These are phyloP conservation scores for Collichthys lucidus DNA, from an alignment of 2,113 vertebrate genomes.

Conservation along the genomic window DNA sequence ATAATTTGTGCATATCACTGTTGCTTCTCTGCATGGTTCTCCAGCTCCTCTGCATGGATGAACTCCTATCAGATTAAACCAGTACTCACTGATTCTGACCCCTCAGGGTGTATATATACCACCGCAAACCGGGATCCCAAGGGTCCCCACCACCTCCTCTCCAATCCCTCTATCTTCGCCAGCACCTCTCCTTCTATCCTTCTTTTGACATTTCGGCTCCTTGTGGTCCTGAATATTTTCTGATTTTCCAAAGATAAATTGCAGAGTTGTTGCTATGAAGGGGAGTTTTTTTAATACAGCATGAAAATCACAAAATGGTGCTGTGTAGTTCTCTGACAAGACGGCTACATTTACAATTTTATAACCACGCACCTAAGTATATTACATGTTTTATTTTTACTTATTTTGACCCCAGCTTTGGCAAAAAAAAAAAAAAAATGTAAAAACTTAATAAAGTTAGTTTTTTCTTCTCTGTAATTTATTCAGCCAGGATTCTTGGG, in stretches of 20 bases:
- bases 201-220: slow-evolving; percentile 78
- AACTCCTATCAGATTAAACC: slow-evolving; percentile 78
- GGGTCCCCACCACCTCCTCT: slow-evolving; percentile 42
- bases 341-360: slow-evolving; percentile 31
- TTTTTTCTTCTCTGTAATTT: slow-evolving; percentile 79
- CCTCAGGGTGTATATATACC: slow-evolving; percentile 30
- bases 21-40: slow-evolving; percentile 72
- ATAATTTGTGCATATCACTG: slow-evolving; percentile 78
- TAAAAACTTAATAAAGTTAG: slow-evolving; percentile 75
- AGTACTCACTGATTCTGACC: slow-evolving; percentile 68
- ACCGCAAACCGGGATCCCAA: slow-evolving; percentile 61
- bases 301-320: slow-evolving; percentile 37
- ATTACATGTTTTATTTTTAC: slow-evolving; percentile 50
- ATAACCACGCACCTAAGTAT: not conserved
- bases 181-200: slow-evolving; percentile 68
- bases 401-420: slow-evolving; percentile 67
- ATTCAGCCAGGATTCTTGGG: slow-evolving; percentile 80
- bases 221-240: slow-evolving; percentile 67
- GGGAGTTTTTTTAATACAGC: not conserved
- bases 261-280: slow-evolving; percentile 8
- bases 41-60: slow-evolving; percentile 77
- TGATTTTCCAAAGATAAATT: slow-evolving; percentile 40
- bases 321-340: not conserved
- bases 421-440: slow-evolving; percentile 7
- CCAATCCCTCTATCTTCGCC: slow-evolving; percentile 17